phyloP scores from a whole-genome alignment of 2,797 vertebrate species.

The Australoheros facetus region DNA sequence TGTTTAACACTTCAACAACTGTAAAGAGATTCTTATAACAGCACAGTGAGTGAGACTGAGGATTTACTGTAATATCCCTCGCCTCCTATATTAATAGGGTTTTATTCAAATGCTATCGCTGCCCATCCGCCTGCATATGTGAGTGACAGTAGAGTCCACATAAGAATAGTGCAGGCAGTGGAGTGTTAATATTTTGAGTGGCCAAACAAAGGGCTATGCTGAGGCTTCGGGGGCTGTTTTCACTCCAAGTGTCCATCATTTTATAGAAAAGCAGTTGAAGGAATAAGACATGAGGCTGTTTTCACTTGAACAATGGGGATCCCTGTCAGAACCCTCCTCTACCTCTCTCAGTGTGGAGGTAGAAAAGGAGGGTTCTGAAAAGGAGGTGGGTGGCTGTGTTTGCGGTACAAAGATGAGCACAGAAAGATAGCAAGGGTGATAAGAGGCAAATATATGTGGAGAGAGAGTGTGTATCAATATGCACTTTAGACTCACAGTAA shows the following conservation, averaged over 20 bases:
- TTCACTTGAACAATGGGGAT: constrained; percentile 49
- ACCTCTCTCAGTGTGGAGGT: constrained; percentile 4
- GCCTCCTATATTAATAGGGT: constrained; percentile 21
- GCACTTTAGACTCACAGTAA: constrained; percentile 72
- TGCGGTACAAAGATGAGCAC: constrained; percentile 39
- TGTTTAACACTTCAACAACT: background rate
- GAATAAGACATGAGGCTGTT: constrained; percentile 38
- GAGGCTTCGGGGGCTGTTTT: constrained; percentile 34
- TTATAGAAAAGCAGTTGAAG: constrained; percentile 36
- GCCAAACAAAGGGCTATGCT: constrained; percentile 56
- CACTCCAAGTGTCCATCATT: constrained; percentile 61
- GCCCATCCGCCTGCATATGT: constrained; percentile 16
- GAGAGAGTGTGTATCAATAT: background rate
- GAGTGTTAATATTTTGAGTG: constrained; percentile 38
- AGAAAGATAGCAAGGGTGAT: background rate
- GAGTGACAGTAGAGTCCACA: constrained; percentile 60
- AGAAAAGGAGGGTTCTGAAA: constrained; percentile 27
- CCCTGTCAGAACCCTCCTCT: constrained; percentile 38
- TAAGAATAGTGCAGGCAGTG: constrained; percentile 51
- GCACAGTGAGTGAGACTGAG: constrained; percentile 16
- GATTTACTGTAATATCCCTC: constrained; percentile 31
- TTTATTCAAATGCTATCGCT: constrained; percentile 57
- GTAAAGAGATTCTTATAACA: constrained; percentile 5
- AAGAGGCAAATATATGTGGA: background rate
- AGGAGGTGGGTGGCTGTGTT: constrained; percentile 30